These are phyloP conservation scores for Willisornis vidua DNA, from an alignment of 2,113 vertebrate species.

Conservation along the genomic window DNA sequence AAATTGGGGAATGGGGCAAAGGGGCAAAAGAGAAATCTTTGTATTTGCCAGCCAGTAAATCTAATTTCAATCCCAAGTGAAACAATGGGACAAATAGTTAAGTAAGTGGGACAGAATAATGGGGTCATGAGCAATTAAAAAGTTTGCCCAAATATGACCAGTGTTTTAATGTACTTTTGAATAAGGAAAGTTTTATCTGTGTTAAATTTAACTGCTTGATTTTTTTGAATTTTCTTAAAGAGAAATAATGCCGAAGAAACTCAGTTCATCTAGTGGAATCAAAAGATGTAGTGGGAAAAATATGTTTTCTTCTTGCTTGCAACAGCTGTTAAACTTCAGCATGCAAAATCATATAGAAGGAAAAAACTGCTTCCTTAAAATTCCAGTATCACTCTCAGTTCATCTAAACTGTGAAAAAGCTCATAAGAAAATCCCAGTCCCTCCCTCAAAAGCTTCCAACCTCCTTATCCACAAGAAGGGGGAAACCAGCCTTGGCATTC, in stretches of 20 bases:
- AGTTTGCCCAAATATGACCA: not conserved
- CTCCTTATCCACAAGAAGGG: not conserved
- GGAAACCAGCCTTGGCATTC: not conserved
- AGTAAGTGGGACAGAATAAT: not conserved
- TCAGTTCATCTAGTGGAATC: constrained; percentile 8
- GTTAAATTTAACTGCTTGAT: not conserved
- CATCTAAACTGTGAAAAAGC: not conserved
- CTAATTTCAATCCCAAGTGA: not conserved
- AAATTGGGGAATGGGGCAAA: not conserved
- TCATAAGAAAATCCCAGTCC: not conserved
- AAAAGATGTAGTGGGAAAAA: constrained; percentile 14
- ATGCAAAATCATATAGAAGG: not conserved
- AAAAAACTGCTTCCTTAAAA: not conserved
- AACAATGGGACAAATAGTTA: constrained; percentile 29
- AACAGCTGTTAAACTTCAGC: constrained; percentile 51
- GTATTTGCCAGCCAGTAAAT: constrained; percentile 38
- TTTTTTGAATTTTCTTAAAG: not conserved
- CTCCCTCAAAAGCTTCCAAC: not conserved
- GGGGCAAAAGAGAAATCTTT: constrained; percentile 30
- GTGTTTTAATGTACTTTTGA: not conserved
- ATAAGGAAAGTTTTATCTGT: not conserved
- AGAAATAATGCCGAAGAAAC: constrained; percentile 18
- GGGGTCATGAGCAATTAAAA: constrained; percentile 13
- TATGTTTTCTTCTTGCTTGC: constrained; percentile 19
- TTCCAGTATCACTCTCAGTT: not conserved